Percentiles rank a stretch among this genome's conserved stretches.
Evolutionary conservation across 1,140 invertebrate species (phyloP).

Genomic region (Drosophila tsacasi): DNA sequence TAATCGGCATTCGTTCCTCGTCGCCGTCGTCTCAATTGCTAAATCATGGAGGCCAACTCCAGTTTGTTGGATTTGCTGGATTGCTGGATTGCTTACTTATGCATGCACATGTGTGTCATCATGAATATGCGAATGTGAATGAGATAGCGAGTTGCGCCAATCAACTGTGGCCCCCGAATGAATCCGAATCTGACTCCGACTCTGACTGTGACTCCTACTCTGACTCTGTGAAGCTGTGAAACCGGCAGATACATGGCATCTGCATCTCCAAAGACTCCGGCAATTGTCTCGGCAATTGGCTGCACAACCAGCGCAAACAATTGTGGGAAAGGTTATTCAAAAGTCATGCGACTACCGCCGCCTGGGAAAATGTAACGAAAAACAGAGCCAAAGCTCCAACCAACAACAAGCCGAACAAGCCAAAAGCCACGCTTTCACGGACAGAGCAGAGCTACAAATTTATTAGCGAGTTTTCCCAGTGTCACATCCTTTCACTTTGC

Average conservation of each 20-base stretch:
- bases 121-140: conserved; percentile 68
- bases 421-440: conserved; percentile 46
- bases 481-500: conserved; percentile 67
- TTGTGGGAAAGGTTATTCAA: conserved; percentile 79
- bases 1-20: conserved; percentile 36
- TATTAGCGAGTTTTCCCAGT: conserved; percentile 28
- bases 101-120: conserved; percentile 77
- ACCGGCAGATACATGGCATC: conserved; percentile 24
- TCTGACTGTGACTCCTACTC: background rate
- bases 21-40: conserved; percentile 45
- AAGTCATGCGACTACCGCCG: conserved; percentile 67
- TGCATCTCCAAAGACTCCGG: conserved; percentile 29
- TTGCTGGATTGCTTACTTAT: conserved; percentile 64
- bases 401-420: conserved; percentile 16
- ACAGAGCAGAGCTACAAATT: conserved; percentile 44
- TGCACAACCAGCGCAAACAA: conserved; percentile 65
- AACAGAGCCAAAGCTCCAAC: conserved; percentile 9
- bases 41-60: conserved; percentile 51
- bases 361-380: conserved; percentile 61
- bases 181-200: background rate
- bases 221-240: conserved; percentile 20
- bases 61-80: conserved; percentile 14
- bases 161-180: conserved; percentile 48
- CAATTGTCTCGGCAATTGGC: conserved; percentile 78
- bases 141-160: conserved; percentile 59